Evolutionary conservation across 2,888 invertebrate genomes (phyloP).

Genomic region (Blastobasis adustella): DNA sequence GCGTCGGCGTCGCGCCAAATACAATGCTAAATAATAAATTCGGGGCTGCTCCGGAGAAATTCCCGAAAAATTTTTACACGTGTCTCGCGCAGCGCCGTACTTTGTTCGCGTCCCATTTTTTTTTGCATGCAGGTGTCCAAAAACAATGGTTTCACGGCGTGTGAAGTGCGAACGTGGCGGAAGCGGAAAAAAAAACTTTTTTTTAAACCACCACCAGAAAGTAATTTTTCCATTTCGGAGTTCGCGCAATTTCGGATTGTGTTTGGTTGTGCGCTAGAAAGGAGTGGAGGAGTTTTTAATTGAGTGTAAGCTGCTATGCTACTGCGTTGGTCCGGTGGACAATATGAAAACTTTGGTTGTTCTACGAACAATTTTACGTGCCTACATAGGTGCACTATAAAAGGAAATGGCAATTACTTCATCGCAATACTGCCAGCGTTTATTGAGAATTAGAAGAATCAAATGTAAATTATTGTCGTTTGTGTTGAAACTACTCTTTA

Average conservation of each 20-base stretch:
- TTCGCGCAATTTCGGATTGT: neutral
- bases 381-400: too few relatives aligned
- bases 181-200: slow-evolving; percentile 6
- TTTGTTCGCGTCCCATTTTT: neutral
- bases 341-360: too few relatives aligned
- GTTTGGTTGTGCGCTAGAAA: neutral
- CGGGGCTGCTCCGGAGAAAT: slow-evolving; percentile 3
- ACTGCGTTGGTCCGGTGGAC: too few relatives aligned
- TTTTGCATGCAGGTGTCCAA: slow-evolving; percentile 3
- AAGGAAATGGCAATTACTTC: too few relatives aligned
- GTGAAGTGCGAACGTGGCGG: slow-evolving; percentile 5
- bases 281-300: neutral
- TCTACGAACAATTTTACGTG: too few relatives aligned
- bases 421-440: too few relatives aligned
- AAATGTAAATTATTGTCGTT: too few relatives aligned
- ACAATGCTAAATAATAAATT: slow-evolving; percentile 6
- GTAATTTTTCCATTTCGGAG: slow-evolving; percentile 5
- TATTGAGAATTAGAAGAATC: too few relatives aligned
- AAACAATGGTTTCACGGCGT: slow-evolving; percentile 3
- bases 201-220: neutral
- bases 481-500: too few relatives aligned
- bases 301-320: too few relatives aligned
- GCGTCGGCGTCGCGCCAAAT: too few relatives aligned
- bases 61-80: slow-evolving; percentile 1
- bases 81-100: neutral